phyloP scores from a whole-genome alignment of 2,113 vertebrate genomes.

The Cygnus atratus region DNA sequence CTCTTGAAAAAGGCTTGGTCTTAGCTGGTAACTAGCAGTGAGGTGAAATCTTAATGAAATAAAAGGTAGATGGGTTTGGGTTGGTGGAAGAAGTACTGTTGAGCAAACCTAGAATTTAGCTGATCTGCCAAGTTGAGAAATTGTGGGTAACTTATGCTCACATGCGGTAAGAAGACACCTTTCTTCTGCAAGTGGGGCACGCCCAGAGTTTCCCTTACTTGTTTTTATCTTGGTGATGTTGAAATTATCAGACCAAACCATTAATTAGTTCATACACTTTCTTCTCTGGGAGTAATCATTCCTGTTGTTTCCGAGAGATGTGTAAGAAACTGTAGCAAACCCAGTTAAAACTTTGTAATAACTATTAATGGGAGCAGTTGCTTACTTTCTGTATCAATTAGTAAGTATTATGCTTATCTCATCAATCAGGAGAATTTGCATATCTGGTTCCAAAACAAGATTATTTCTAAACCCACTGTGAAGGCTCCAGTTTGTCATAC shows the following conservation, averaged over 20 bases:
- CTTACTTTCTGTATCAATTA: background rate
- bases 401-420: background rate
- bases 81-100: background rate
- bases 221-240: background rate
- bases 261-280: constrained; percentile 2
- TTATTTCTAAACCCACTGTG: background rate
- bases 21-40: background rate
- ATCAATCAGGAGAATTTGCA: background rate
- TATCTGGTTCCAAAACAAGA: background rate
- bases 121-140: background rate
- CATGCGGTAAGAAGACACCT: background rate
- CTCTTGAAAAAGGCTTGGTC: background rate
- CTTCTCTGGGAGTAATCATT: background rate
- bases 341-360: background rate
- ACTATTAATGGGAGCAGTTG: background rate
- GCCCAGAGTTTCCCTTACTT: constrained; percentile 6
- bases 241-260: background rate
- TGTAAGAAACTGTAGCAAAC: background rate
- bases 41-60: background rate
- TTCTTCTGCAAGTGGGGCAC: background rate
- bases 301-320: background rate
- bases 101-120: background rate
- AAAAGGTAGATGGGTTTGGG: background rate
- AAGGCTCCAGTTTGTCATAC: background rate
- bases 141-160: background rate